Evolutionary conservation across 2,113 vertebrate species (phyloP).

Genomic region (Oryzias javanicus): DNA sequence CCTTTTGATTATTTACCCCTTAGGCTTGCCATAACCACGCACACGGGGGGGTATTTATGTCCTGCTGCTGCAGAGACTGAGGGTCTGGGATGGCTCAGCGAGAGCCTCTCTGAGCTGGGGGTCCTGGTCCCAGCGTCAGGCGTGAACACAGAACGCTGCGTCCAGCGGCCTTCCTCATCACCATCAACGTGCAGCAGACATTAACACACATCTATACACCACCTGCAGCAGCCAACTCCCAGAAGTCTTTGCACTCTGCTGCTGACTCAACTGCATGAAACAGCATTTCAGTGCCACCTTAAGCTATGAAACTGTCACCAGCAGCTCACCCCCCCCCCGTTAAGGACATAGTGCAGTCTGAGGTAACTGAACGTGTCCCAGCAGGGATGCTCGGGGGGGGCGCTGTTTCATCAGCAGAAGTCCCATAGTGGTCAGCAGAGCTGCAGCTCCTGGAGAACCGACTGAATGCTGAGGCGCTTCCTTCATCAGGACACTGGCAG

Average conservation of each 20-base stretch:
- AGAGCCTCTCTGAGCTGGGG: constrained; percentile 42
- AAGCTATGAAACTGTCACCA: constrained; percentile 39
- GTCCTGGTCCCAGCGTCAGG: constrained; percentile 41
- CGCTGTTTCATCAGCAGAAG: constrained; percentile 36
- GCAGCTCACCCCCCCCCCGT: constrained; percentile 36
- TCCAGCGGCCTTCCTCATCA: too few species aligned
- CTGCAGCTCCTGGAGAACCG: constrained; percentile 33
- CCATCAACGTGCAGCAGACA: too few species aligned
- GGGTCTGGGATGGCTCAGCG: constrained; percentile 44
- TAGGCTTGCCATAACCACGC: neutral
- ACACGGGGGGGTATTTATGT: constrained; percentile 47
- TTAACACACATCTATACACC: too few species aligned
- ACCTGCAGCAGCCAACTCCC: too few species aligned
- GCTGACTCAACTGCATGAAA: too few species aligned
- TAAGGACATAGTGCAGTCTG: constrained; percentile 40
- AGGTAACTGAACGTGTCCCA: constrained; percentile 40
- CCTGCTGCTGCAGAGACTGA: constrained; percentile 33
- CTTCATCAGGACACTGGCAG: constrained; percentile 2
- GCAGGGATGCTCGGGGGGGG: constrained; percentile 15
- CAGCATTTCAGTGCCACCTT: constrained; percentile 35
- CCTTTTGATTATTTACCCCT: too few species aligned
- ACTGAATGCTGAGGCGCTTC: constrained; percentile 24
- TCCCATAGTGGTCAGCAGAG: constrained; percentile 22
- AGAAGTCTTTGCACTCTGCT: too few species aligned
- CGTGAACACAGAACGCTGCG: constrained; percentile 53